Conservation (phyloP, 2,113 vertebrate genomes). For the Podarcis muralis region DNA sequence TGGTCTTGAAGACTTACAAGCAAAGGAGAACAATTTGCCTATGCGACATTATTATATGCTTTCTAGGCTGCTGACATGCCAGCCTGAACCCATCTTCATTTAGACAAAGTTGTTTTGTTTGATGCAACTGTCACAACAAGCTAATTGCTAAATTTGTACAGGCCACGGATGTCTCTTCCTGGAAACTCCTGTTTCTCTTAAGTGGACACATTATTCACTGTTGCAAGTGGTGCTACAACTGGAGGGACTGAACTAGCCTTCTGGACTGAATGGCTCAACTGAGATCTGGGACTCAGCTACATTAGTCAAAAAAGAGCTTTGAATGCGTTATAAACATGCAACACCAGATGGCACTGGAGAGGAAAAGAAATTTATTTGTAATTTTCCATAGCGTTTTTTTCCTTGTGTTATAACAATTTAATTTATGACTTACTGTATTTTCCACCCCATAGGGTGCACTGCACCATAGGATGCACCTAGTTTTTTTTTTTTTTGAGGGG, state of each 20-base stretch:
- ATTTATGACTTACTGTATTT: no score
- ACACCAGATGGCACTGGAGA: no score
- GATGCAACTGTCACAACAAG: not conserved
- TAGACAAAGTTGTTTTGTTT: not conserved
- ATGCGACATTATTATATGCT: not conserved
- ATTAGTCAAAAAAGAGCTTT: no score
- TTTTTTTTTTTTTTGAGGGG: no score
- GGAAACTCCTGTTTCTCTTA: not conserved
- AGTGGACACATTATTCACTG: not conserved
- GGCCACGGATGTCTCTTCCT: not conserved
- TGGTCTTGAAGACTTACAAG: not conserved
- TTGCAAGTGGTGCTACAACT: not conserved
- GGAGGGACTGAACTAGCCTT: not conserved
- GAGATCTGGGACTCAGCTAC: not conserved
- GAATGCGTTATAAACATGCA: no score
- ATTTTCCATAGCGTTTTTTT: no score
- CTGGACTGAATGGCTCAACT: not conserved
- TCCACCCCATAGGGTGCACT: no score
- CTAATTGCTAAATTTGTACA: not conserved
- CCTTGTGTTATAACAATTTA: no score
- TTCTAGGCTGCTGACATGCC: not conserved
- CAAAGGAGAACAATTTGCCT: not conserved
- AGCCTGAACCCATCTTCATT: not conserved
- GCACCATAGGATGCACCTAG: no score
- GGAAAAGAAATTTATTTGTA: no score